Conservation (phyloP, 2,797 vertebrate species). For the Phoeniculus purpureus region DNA sequence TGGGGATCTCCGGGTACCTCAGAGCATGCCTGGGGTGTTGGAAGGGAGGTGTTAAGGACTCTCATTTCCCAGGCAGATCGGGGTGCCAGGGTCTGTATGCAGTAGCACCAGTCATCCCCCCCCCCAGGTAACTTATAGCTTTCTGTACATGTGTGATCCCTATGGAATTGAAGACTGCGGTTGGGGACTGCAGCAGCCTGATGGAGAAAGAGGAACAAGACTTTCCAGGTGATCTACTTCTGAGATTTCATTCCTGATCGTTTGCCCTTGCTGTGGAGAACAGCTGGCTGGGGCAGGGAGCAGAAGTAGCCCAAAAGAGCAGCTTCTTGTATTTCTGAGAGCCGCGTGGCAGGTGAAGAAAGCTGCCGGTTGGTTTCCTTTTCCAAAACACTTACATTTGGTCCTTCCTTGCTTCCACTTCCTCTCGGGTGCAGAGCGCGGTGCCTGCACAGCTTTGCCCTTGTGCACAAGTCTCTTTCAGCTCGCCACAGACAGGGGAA, state of each 20-base stretch:
- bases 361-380: neutral
- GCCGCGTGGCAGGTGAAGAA: neutral
- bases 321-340: neutral
- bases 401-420: neutral
- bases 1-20: neutral
- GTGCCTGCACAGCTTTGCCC: neutral
- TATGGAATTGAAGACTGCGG: neutral
- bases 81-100: neutral
- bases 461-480: neutral
- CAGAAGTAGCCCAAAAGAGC: neutral
- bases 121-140: neutral
- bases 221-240: slow-evolving; percentile 6
- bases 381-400: neutral
- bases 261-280: neutral
- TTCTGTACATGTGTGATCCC: neutral
- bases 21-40: neutral
- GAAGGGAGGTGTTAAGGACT: neutral
- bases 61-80: neutral
- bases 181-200: neutral
- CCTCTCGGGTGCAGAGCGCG: neutral
- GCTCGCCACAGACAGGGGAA: neutral
- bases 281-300: neutral
- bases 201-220: neutral
- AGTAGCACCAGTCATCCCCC: neutral
- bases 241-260: neutral